Base-by-base conservation (phyloP, 2,888 invertebrate species). In the Yponomeuta cagnagella region DNA sequence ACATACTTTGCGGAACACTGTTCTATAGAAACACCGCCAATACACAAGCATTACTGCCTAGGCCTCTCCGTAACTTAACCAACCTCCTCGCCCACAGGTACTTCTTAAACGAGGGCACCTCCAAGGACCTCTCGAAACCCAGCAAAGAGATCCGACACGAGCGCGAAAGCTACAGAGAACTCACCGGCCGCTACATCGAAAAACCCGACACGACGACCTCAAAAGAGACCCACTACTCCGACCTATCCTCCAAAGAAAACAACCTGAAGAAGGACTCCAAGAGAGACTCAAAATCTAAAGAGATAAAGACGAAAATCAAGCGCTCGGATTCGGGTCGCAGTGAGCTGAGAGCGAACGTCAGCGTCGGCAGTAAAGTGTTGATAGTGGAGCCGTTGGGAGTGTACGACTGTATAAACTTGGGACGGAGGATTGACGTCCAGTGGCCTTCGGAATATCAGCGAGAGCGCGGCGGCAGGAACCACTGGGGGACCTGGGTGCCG, bases 371-470 rank as follows among this genome's bases (percentile, higher is more conserved):
- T 71, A 92, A 92, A 67, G 91, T 88, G 81, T 81, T 88, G 80
- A 93, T 89, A 12, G 82, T 87, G 30, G 93, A 92, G 74, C 93
- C 86, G 31, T 71, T 91, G 9, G 88, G 94, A 79, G 97, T 98
- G 67, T 98, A 97, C 80, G 98, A 98, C 82, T 97, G 97, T 74
- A 96, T 98, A 72, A 98, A 98, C 85, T 90, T 98, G 75, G 97
- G 97, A 10, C 92, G 98, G 73, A 92, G 97, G 74, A 97, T 98
- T 73, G 98, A 98, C 80, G 98, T 98, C n/a, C 95, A 95, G 76
- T 99, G 99, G 99, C 99, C 99, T 0, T 96, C 96, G 76, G 98
- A 98, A 82, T 94, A 94, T 70, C 97, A 98, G 96, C 90, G 98
- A 71, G 94, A 95, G 73, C 93, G 96, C 75, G 98, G 98, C 0